Evolutionary conservation across 2,797 vertebrate genomes (phyloP).

Genomic region (Alfaro cultratus): DNA sequence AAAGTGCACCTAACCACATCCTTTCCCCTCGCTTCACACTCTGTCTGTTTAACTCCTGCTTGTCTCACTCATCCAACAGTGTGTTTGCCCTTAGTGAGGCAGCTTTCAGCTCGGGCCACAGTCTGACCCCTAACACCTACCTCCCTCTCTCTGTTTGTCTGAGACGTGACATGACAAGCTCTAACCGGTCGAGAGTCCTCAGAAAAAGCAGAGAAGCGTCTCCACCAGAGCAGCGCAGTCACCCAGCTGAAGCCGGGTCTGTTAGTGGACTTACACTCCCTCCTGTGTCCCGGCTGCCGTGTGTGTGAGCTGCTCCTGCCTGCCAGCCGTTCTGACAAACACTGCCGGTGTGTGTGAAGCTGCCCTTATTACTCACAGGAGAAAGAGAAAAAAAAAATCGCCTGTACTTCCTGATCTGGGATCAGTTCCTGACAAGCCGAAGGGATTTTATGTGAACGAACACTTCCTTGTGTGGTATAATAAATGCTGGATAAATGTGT

Average conservation of each 20-base stretch:
- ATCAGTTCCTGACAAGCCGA: slow-evolving; percentile 15
- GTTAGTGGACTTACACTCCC: slow-evolving; percentile 61
- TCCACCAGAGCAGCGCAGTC: background rate
- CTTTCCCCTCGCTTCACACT: slow-evolving; percentile 25
- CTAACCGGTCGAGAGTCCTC: background rate
- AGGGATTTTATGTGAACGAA: slow-evolving; percentile 12
- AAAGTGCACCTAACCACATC: slow-evolving; percentile 62
- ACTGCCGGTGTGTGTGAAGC: slow-evolving; percentile 23
- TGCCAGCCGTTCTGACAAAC: slow-evolving; percentile 24
- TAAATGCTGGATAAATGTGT: slow-evolving; percentile 6
- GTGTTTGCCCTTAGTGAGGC: slow-evolving; percentile 10
- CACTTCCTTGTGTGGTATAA: slow-evolving; percentile 34
- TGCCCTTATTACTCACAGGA: slow-evolving; percentile 64
- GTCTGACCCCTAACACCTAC: background rate
- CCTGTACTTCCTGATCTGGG: slow-evolving; percentile 64
- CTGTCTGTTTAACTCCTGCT: background rate
- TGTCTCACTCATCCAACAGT: background rate
- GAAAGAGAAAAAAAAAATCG: slow-evolving; percentile 55
- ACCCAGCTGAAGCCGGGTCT: background rate
- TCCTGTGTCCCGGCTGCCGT: background rate
- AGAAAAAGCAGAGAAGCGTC: background rate
- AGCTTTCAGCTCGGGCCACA: background rate
- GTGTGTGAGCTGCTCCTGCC: slow-evolving; percentile 21
- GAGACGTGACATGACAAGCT: background rate
- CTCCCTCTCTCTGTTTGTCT: background rate